Base-by-base conservation (phyloP, 1,140 invertebrate species). In the Cotesia vestalis region DNA sequence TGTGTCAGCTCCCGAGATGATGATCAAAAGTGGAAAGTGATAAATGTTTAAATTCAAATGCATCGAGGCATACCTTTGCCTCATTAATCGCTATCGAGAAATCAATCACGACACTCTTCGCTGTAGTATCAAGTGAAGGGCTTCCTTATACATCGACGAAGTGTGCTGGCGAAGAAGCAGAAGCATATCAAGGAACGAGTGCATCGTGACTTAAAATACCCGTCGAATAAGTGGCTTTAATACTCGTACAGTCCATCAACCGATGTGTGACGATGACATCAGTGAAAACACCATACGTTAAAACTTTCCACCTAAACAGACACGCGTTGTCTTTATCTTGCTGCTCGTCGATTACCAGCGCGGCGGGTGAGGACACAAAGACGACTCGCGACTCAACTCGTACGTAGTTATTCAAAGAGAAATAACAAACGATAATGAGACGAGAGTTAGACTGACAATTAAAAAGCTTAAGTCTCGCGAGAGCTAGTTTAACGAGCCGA, bases 71-170 rank as follows among this genome's bases (percentile, higher is more conserved):
- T 20, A 68, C 36, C 72, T 4, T 27, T 38, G 34, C 35, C 72
- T 73, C 72, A 69, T 73, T 73, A 73, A 62, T 63, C 66, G 66
- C 55, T 73, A 73, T 73, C 72, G 40, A 51, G 59, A 68, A 73
- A 73, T 69, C 72, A 73, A 73, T 73, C 72, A 73, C 72, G 40
- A 36, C 71, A 17, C 35, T 61, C 68, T 11, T 11, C 11, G 40
- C 11, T 46, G 6, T 11, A 46, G 40, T 46, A 46, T 11, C 5
- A 46, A 11, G 40, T 46, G 11, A 46, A 46, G 6, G 8, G 40
- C 40, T 46, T 46, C 6, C 40, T 46, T 46, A 6, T 46, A 11
- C 27, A 27, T 27, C 40, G 40, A 0, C 11, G 40, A 46, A 46
- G 40, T 46, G 5, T 14, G 17, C 53, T 5, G 12, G 1, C 5